phyloP scores from a whole-genome alignment of 2,888 invertebrate genomes.

The Odiellus spinosus region DNA sequence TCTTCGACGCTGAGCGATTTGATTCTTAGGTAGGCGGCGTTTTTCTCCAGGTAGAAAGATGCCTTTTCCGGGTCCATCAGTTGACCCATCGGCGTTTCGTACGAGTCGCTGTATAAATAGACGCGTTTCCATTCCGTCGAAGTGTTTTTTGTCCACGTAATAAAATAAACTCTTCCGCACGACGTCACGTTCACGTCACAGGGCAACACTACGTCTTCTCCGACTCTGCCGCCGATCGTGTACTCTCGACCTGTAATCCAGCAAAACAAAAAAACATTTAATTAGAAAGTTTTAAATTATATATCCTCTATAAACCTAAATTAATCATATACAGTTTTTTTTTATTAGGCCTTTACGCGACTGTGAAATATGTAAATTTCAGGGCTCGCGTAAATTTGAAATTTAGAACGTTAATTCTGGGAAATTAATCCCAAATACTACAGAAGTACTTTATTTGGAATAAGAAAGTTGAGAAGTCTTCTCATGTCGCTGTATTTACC shows the following conservation, averaged over 20 bases:
- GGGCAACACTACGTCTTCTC: constrained; percentile 40
- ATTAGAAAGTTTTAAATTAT: too few species aligned
- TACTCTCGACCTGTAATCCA: constrained; percentile 16
- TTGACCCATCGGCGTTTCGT: constrained; percentile 19
- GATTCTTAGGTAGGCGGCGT: constrained; percentile 14
- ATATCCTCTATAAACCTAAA: too few species aligned
- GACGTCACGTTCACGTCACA: constrained; percentile 49
- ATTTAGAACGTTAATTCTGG: too few species aligned
- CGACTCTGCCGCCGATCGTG: constrained; percentile 13
- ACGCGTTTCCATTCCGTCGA: constrained; percentile 20
- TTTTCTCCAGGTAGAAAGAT: constrained; percentile 11
- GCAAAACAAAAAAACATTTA: too few species aligned
- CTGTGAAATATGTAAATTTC: too few species aligned
- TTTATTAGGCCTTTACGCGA: too few species aligned
- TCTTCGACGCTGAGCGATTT: constrained; percentile 12
- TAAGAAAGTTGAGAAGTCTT: too few species aligned
- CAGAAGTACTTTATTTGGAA: too few species aligned
- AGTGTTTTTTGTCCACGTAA: constrained; percentile 45
- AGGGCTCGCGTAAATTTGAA: too few species aligned
- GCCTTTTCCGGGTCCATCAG: constrained; percentile 15
- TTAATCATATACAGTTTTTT: too few species aligned
- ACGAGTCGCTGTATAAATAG: constrained; percentile 20
- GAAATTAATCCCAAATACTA: too few species aligned
- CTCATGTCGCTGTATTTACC: too few species aligned
- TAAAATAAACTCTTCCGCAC: constrained; percentile 62